Evolutionary conservation across 2,113 vertebrate genomes (phyloP).

Genomic region (Brachypodius melanocephalos): DNA sequence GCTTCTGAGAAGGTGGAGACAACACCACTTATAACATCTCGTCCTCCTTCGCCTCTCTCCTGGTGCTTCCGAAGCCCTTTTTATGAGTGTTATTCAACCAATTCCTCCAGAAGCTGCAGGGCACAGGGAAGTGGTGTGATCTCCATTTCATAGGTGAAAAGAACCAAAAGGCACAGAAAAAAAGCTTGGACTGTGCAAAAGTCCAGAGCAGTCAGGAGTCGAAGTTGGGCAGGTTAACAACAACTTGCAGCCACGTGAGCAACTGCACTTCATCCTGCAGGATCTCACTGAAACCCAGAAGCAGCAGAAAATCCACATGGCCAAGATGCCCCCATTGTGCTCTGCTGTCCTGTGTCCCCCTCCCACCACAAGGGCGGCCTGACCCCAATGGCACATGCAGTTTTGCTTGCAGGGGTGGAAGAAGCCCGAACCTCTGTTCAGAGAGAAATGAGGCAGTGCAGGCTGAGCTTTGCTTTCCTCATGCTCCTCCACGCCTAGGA

Average conservation of each 20-base stretch:
- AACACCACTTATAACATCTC: background rate
- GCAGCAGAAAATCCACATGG: background rate
- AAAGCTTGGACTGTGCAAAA: background rate
- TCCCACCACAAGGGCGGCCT: background rate
- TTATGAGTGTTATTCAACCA: background rate
- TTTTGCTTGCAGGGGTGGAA: background rate
- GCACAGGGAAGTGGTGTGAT: background rate
- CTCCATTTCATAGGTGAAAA: background rate
- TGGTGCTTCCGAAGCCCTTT: background rate
- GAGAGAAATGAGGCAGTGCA: background rate
- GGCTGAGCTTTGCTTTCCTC: background rate
- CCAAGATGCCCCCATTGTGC: fast-evolving
- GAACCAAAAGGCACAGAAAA: background rate
- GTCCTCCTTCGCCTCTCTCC: conserved; percentile 14
- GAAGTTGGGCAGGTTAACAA: background rate
- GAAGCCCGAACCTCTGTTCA: background rate
- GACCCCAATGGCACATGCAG: background rate
- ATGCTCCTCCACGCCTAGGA: fast-evolving
- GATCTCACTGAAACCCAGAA: background rate
- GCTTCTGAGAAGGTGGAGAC: background rate
- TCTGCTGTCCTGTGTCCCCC: background rate
- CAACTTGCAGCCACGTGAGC: background rate
- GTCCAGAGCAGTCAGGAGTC: background rate
- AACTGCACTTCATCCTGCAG: background rate
- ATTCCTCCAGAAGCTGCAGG: background rate